Conservation (phyloP, 2,797 vertebrate genomes). For the Trachurus trachurus region DNA sequence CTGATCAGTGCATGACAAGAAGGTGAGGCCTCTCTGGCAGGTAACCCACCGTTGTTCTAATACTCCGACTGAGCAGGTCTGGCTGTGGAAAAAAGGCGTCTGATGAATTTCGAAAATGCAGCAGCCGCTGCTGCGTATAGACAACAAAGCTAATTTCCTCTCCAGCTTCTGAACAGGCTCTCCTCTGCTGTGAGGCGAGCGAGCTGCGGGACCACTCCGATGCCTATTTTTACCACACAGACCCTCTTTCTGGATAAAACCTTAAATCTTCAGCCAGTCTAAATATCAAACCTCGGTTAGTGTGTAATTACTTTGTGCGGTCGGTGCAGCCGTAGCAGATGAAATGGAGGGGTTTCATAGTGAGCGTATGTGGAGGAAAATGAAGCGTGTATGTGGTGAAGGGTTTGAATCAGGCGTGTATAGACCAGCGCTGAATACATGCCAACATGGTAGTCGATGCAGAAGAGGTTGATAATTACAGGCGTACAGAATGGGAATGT, state of each 20-base stretch:
- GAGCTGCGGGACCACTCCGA: constrained; percentile 58
- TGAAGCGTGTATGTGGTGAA: constrained; percentile 75
- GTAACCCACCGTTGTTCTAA: constrained; percentile 43
- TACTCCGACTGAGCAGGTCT: constrained; percentile 34
- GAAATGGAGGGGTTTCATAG: constrained; percentile 69
- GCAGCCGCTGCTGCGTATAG: constrained; percentile 18
- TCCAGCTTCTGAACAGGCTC: constrained; percentile 61
- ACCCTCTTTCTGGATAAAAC: constrained; percentile 68
- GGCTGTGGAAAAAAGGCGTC: constrained; percentile 51
- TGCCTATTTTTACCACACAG: constrained; percentile 75
- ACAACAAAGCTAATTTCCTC: constrained; percentile 76
- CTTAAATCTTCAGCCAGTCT: constrained; percentile 80
- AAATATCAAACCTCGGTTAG: constrained; percentile 80
- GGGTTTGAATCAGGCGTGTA: constrained; percentile 79
- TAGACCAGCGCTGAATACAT: constrained; percentile 74
- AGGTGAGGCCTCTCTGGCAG: constrained; percentile 65
- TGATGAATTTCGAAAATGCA: constrained; percentile 57
- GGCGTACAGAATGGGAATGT: constrained; percentile 75
- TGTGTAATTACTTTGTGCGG: constrained; percentile 79
- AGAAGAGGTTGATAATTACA: constrained; percentile 85
- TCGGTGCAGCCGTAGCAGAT: constrained; percentile 65
- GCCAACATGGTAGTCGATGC: constrained; percentile 82
- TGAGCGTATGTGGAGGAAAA: constrained; percentile 70
- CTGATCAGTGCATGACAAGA: constrained; percentile 45
- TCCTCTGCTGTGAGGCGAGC: background rate